Conservation (phyloP, 2,797 vertebrate species). For the Mormyrus hasselquistii region DNA sequence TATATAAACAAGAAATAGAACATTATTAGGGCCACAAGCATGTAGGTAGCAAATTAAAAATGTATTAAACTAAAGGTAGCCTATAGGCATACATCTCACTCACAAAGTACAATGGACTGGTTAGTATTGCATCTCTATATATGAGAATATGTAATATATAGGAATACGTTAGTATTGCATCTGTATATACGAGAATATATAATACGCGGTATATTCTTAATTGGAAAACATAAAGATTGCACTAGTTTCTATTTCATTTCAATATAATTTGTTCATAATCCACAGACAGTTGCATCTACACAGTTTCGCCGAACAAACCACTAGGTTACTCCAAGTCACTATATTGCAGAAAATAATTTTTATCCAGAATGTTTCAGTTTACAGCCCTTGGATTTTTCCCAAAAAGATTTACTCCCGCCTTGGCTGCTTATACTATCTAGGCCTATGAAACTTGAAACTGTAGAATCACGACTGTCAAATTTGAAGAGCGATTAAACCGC, state of each 20-base stretch:
- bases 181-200: not conserved
- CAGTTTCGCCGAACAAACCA: not conserved
- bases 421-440: not conserved
- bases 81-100: not conserved
- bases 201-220: not conserved
- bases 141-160: not conserved
- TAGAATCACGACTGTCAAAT: not conserved
- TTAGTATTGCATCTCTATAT: not conserved
- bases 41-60: not conserved
- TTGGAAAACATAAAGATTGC: not conserved
- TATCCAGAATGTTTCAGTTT: not conserved
- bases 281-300: not conserved
- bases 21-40: not conserved
- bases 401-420: not conserved
- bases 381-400: not conserved
- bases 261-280: not conserved
- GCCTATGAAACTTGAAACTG: not conserved
- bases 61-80: not conserved
- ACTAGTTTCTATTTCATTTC: not conserved
- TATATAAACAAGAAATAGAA: not conserved
- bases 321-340: not conserved
- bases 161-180: not conserved
- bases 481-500: not conserved
- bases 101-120: not conserved
- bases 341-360: constrained; percentile 2